Conservation (phyloP, 1,140 invertebrate species). For the Brachionus asplanchnoidis region DNA sequence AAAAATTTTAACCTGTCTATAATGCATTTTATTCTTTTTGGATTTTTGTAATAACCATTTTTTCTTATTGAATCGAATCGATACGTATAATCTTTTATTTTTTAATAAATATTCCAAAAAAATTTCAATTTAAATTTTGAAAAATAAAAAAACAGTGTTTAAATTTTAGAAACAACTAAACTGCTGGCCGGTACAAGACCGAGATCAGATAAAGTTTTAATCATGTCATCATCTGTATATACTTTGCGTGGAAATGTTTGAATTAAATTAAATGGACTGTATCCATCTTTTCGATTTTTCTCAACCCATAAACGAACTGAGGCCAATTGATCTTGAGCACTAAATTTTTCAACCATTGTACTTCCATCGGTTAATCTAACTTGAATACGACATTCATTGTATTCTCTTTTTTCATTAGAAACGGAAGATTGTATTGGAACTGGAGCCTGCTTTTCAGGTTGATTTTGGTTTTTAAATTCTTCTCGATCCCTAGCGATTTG, state of each 20-base stretch:
- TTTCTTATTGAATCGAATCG: neutral
- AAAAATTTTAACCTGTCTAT: too few species aligned
- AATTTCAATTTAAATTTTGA: neutral
- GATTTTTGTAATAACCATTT: neutral
- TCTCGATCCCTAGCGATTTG: slow-evolving; percentile 39
- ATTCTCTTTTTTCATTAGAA: neutral
- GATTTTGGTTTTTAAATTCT: slow-evolving; percentile 2
- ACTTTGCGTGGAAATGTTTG: slow-evolving; percentile 38
- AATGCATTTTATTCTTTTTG: too few species aligned
- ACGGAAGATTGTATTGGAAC: neutral
- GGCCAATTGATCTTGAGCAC: neutral
- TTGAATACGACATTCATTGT: slow-evolving; percentile 37
- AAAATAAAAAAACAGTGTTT: neutral
- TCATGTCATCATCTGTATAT: slow-evolving; percentile 23
- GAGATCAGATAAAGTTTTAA: slow-evolving; percentile 16
- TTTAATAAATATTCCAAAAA: neutral
- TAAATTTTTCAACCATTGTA: neutral
- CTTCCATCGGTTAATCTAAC: slow-evolving; percentile 22
- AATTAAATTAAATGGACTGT: slow-evolving; percentile 23
- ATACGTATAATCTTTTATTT: neutral
- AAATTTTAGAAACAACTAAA: neutral
- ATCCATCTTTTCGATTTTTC: slow-evolving; percentile 10
- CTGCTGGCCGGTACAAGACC: slow-evolving; percentile 30
- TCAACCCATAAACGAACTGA: slow-evolving; percentile 34
- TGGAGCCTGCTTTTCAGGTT: neutral